These are phyloP conservation scores for Sprattus sprattus DNA, from an alignment of 2,113 vertebrate genomes.

Conservation along the genomic window DNA sequence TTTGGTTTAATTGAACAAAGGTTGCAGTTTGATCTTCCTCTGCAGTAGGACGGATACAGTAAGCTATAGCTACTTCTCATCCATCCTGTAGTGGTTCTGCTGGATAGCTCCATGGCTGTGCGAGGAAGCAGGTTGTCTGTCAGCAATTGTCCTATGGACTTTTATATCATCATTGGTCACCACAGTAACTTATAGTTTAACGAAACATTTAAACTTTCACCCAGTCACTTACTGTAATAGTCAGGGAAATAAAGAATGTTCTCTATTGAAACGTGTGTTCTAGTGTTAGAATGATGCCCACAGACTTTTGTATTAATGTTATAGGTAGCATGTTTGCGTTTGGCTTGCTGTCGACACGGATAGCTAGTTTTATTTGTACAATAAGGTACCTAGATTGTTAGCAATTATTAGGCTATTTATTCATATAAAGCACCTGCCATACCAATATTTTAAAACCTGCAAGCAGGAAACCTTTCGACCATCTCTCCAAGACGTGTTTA, in stretches of 20 bases:
- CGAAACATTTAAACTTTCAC: not conserved
- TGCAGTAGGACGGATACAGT: not conserved
- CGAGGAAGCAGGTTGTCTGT: conserved; percentile 2
- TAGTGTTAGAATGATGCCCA: conserved; percentile 1
- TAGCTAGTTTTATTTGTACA: not conserved
- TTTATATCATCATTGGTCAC: not conserved
- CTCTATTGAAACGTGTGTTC: not conserved
- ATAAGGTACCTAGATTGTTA: not conserved
- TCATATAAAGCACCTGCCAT: not conserved
- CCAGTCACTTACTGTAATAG: not conserved
- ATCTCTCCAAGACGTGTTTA: not conserved
- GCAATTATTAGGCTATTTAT: not conserved
- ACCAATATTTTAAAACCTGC: not conserved
- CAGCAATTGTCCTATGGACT: conserved; percentile 13
- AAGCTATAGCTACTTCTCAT: not conserved
- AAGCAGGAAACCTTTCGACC: not conserved
- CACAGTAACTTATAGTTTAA: not conserved
- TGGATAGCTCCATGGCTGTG: conserved; percentile 20
- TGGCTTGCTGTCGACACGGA: not conserved
- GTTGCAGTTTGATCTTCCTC: not conserved
- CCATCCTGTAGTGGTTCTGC: conserved; percentile 7
- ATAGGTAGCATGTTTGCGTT: not conserved
- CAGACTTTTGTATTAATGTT: not conserved
- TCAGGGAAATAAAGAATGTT: not conserved
- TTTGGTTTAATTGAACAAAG: not conserved